Conservation (phyloP, 2,797 vertebrate species). For the Acanthis flammea region DNA sequence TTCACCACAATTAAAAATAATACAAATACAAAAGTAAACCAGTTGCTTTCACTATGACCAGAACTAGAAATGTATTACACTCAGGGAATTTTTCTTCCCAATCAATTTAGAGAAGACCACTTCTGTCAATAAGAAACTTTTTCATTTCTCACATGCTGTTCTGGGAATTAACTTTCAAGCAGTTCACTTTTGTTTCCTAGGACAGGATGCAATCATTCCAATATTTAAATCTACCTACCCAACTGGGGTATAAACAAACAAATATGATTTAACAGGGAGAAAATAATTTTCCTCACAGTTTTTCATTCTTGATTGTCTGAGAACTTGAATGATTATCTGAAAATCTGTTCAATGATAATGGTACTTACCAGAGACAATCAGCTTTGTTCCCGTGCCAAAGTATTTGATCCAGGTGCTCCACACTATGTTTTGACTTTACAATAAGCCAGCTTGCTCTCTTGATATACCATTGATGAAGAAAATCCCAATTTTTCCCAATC, state of each 20-base stretch:
- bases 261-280: background rate
- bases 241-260: background rate
- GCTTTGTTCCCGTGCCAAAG: background rate
- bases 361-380: slow-evolving; percentile 51
- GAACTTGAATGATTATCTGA: background rate
- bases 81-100: background rate
- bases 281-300: background rate
- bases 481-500: background rate
- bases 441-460: background rate
- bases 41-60: background rate
- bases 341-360: background rate
- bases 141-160: background rate
- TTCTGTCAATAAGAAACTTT: background rate
- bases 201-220: background rate
- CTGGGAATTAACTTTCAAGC: background rate
- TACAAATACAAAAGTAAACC: background rate
- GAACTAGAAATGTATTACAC: background rate
- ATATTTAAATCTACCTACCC: background rate
- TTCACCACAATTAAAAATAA: background rate
- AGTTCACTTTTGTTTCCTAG: background rate
- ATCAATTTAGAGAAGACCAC: background rate
- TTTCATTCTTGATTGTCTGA: background rate
- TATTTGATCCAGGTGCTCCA: background rate
- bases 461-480: background rate
- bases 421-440: background rate